Percentiles rank a stretch among this genome's conserved stretches.
Evolutionary conservation across 2,888 invertebrate species (phyloP).

Genomic region (Auanema freiburgensis): DNA sequence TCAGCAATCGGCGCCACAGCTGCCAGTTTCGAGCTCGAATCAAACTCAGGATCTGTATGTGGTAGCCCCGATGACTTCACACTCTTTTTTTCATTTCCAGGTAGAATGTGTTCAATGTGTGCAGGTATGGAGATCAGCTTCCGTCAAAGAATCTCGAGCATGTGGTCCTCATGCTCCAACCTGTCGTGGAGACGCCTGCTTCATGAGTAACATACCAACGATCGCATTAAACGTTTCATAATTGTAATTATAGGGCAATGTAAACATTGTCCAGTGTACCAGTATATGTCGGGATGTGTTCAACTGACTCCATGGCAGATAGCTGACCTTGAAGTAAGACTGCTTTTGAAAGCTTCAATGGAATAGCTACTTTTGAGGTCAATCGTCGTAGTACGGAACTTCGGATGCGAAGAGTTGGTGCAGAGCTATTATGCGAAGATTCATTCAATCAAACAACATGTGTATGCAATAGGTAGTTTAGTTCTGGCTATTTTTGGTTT

Average conservation of each 20-base stretch:
- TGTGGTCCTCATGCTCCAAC: slow-evolving; percentile 44
- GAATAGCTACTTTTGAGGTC: slow-evolving; percentile 20
- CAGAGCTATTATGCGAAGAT: slow-evolving; percentile 49
- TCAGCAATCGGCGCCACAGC: no score
- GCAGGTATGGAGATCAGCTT: slow-evolving; percentile 43
- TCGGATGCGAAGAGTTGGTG: slow-evolving; percentile 43
- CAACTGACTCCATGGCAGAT: slow-evolving; percentile 48
- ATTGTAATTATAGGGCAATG: slow-evolving; percentile 44
- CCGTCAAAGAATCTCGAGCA: slow-evolving; percentile 38
- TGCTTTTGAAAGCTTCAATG: not conserved
- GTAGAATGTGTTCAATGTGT: slow-evolving; percentile 53
- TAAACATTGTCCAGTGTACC: slow-evolving; percentile 56
- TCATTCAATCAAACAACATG: slow-evolving; percentile 54
- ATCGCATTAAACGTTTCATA: no score
- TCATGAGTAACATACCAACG: slow-evolving; percentile 39
- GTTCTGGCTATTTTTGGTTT: not conserved
- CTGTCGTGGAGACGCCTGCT: slow-evolving; percentile 50
- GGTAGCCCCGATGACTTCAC: no score
- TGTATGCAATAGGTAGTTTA: slow-evolving; percentile 39
- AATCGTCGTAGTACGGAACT: slow-evolving; percentile 37
- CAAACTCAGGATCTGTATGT: not conserved
- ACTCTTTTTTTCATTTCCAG: slow-evolving; percentile 10
- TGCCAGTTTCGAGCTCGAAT: no score
- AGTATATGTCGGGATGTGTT: slow-evolving; percentile 52
- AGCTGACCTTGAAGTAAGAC: slow-evolving; percentile 37